Evolutionary conservation across 2,888 invertebrate species (phyloP), one percentile per base, ranked within the genome.

Genomic region (Nemurella pictetii): DNA sequence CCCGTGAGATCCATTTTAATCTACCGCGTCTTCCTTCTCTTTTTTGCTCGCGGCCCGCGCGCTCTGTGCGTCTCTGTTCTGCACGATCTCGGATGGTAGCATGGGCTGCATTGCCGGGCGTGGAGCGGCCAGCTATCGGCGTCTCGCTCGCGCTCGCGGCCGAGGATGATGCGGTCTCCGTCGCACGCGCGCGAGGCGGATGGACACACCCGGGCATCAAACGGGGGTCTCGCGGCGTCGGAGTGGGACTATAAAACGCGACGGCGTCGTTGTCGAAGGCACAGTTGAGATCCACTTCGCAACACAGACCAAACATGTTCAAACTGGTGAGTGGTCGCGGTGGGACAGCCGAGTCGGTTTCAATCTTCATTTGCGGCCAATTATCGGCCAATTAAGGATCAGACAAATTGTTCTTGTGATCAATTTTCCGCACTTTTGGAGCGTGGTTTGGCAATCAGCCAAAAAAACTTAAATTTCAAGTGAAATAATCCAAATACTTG

Each of bases 281-380:
- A 82, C 82, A 82, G 82, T 82, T 82, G 82, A 82, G 82, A 82
- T 82, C 30, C 74, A 75, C 29, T 28, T 73, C 83, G 73, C 86
- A 85, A 85, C 86, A 86, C 85, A 86, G 85, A 86, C 84, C 85
- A 84, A 80, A 84, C 84, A 87, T 87, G 87, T 87, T 85, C 87
- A 87, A 87, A 86, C 80, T 87, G 86, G 87, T 87, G 83, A 87
- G 87, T 87, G 55, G 1, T 20, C 20, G 35, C 9, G 9, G 9
- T 55, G 5, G 55, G 4, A 35, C 9, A 55, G 1, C 12, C 2
- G 1, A 55, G 55, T 20, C 2, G 20, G 15, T 55, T n/a, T n/a
- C n/a, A n/a, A n/a, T n/a, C n/a, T n/a, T n/a, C n/a, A n/a, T n/a
- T n/a, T n/a, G n/a, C n/a, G n/a, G n/a, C n/a, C n/a, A n/a, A n/a